Evolutionary conservation across 2,888 invertebrate genomes (phyloP), one percentile per base, ranked within the genome.

Genomic region (Gasteruption jaculator): DNA sequence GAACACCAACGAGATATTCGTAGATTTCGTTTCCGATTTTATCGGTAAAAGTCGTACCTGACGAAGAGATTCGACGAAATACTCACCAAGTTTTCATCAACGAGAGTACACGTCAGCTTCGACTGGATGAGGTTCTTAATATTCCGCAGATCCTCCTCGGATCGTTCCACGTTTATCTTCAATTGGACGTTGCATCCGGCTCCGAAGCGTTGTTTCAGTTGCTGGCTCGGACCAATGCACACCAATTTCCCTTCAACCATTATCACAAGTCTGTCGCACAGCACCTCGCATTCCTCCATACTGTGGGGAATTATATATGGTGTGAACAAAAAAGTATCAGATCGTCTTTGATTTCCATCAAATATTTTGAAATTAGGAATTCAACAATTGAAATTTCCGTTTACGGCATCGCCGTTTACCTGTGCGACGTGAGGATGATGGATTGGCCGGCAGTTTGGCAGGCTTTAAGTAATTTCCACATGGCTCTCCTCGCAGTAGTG

Each of bases 201-300:
- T 3, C 83, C 83, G 66, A 79, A 81, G 35, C 75, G 75, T 35
- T 78, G 76, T 55, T 87, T 85, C 49, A 89, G 74, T 41, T 79
- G 80, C 43, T 81, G 80, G 40, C 82, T 78, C 48, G 79, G 75
- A 41, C 86, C 87, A 21, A 86, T 73, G 62, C 86, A 86, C 51
- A 79, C 76, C 53, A 86, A 72, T 55, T 75, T 73, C 0, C 88
- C 88, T 43, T 72, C 72, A 0, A 79, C 77, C 85, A 89, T 80
- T 37, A 89, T 85, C 1, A 81, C 85, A 49, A 88, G 71, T 36
- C 86, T 77, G 31, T 78, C 75, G 64, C 88, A 88, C 16, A 88
- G 74, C 15, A 83, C 81, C 63, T 88, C 87, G 74, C 86, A 87
- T 72, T 89, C 88, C 61, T 88, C 87, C 87, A 89, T 86, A 59